Base-by-base conservation (phyloP, 1,140 invertebrate species). In the Gryllus bimaculatus region DNA sequence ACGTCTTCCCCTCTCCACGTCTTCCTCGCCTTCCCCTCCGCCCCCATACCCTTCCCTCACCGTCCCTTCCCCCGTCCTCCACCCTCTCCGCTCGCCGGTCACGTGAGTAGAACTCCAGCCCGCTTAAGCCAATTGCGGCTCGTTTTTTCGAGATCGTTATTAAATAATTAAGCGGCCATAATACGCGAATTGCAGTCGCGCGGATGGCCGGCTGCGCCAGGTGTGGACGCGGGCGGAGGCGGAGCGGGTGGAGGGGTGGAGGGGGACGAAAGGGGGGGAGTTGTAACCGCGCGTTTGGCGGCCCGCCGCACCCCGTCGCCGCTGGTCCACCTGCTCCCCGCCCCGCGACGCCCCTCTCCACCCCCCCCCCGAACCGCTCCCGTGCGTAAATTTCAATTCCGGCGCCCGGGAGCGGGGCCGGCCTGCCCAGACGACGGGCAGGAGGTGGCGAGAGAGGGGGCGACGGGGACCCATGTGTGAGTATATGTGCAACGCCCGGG, bases 151-250 rank as follows among this genome's bases (percentile, higher is more conserved):
- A 66, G 54, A 66, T 66, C 54, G 18, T 66, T 66, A 66, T 66
- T 66, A 66, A 66, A 66, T 66, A 66, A 66, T 66, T 66, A 66
- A 66, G 54, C 54, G 54, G 54, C 54, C n/a, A 66, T 66, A 66
- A 66, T 66, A 66, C 54, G 54, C 18, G 54, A 66, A 66, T 66
- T 66, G 54, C 54, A 66, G 18, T 39, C 26, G 26, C 26, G 26
- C 26, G 26, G 26, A 39, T 39, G 26, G 26, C 1, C 26, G 26
- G 26, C 5, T 39, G 26, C 26, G 26, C 26, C 26, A 39, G 26
- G 26, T 39, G 26, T 39, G 26, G 26, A 39, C 26, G 26, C 26
- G 26, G 26, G n/a, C n/a, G n/a, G n/a, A n/a, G n/a, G n/a, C n/a
- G n/a, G n/a, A n/a, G n/a, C n/a, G 1, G 10, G 18, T 66, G 54